These are phyloP conservation scores for Sarcophaga peregrina DNA, from an alignment of 1,140 invertebrate genomes.

Conservation along the genomic window DNA sequence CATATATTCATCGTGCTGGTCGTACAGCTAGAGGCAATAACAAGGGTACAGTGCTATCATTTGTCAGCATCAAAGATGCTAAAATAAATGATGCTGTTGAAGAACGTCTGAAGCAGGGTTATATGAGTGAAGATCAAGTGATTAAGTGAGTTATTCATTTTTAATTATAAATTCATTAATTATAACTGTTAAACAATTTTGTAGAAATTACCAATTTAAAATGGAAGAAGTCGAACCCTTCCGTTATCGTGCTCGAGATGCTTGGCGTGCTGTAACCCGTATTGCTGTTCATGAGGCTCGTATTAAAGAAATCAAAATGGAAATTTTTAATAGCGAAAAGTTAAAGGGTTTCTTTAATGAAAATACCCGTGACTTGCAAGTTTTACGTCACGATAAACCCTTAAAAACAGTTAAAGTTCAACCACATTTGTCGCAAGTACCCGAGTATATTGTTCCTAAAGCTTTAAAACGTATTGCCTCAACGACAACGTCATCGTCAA, in stretches of 20 bases:
- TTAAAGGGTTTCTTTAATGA: conserved; percentile 96
- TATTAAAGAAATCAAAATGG: conserved; percentile 94
- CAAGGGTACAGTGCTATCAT: conserved; percentile 93
- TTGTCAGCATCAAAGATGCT: conserved; percentile 87
- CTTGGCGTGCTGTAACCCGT: conserved; percentile 91
- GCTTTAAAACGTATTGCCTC: conserved; percentile 75
- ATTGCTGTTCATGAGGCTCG: conserved; percentile 93
- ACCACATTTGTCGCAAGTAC: conserved; percentile 89
- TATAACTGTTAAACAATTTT: conserved; percentile 38
- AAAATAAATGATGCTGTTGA: conserved; percentile 82
- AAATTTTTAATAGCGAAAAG: conserved; percentile 93
- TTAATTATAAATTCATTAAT: neutral
- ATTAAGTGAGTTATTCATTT: conserved; percentile 65
- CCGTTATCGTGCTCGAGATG: conserved; percentile 92
- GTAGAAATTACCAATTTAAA: conserved; percentile 91
- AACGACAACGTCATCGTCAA: conserved; percentile 61
- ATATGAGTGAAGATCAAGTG: conserved; percentile 64
- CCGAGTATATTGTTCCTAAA: conserved; percentile 91
- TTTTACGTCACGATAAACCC: conserved; percentile 91
- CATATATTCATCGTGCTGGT: conserved; percentile 95
- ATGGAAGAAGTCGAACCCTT: conserved; percentile 97
- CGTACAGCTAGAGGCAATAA: conserved; percentile 94
- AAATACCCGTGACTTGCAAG: conserved; percentile 90
- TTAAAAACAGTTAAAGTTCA: conserved; percentile 88
- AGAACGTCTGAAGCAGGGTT: conserved; percentile 74